These are phyloP conservation scores for Bombus haemorrhoidalis DNA, from an alignment of 1,140 invertebrate species.

Conservation along the genomic window DNA sequence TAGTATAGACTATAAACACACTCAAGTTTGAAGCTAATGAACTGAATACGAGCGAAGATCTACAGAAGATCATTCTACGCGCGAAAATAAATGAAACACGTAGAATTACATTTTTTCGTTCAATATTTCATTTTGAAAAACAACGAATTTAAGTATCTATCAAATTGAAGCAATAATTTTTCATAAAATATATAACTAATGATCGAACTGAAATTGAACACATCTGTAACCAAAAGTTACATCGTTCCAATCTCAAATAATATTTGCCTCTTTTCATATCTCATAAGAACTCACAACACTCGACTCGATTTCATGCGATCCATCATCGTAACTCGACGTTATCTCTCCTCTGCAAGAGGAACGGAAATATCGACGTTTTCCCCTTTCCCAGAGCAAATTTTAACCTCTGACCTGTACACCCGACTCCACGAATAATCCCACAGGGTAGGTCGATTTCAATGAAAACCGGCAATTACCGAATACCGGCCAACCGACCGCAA, in stretches of 20 bases:
- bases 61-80: not conserved
- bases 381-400: not conserved
- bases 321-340: not conserved
- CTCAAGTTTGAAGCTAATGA: no score
- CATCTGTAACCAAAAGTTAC: not conserved
- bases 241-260: not conserved
- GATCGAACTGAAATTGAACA: not conserved
- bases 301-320: not conserved
- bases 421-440: not conserved
- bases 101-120: not conserved
- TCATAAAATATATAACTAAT: not conserved
- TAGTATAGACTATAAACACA: no score
- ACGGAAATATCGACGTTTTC: not conserved
- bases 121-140: not conserved
- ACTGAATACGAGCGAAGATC: no score
- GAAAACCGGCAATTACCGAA: constrained; percentile 22
- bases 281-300: not conserved
- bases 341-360: not conserved
- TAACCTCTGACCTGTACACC: not conserved
- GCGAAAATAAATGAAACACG: not conserved
- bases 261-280: not conserved
- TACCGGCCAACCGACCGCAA: constrained; percentile 11
- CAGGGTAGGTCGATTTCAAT: constrained; percentile 1
- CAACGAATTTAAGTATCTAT: no score
- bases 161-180: no score